A percentile compares a stretch with the other conserved stretches of the same genome.
Conservation (phyloP, 2,888 invertebrate species). For the Drosophila emarginata region DNA sequence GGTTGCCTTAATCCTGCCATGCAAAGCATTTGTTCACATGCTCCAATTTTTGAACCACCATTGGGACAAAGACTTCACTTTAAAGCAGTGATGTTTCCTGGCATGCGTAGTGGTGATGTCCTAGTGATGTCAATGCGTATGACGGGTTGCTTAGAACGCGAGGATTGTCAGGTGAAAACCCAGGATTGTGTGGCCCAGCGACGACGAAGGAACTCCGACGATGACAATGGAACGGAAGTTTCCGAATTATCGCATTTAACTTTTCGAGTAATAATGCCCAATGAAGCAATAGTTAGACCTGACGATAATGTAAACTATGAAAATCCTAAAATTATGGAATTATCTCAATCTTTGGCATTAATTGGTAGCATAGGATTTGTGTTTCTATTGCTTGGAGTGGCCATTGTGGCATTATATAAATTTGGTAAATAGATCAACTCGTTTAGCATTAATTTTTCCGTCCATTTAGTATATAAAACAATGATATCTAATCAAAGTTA, state of each 20-base stretch:
- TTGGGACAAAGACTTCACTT: constrained; percentile 83
- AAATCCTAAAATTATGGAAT: neutral
- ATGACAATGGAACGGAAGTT: constrained; percentile 64
- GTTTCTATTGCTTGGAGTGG: constrained; percentile 61
- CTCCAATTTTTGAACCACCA: constrained; percentile 82
- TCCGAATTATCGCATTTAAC: constrained; percentile 79
- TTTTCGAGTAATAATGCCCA: constrained; percentile 76
- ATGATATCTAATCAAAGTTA: too few relatives aligned
- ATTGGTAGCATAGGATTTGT: constrained; percentile 71
- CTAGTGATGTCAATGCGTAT: constrained; percentile 84
- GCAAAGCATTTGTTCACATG: constrained; percentile 82
- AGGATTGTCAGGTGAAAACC: constrained; percentile 83
- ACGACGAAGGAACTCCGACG: constrained; percentile 53
- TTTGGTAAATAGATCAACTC: constrained; percentile 50
- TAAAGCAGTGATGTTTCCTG: constrained; percentile 85
- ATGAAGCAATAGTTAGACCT: neutral
- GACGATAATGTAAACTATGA: constrained; percentile 11
- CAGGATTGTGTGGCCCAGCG: constrained; percentile 72
- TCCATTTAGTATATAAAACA: too few relatives aligned
- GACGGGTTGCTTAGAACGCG: constrained; percentile 84
- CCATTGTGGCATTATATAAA: constrained; percentile 63
- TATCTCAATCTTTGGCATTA: constrained; percentile 50
- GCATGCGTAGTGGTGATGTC: constrained; percentile 85
- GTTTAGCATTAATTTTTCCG: too few relatives aligned
- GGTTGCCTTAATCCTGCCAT: constrained; percentile 84